Percentiles rank a stretch among this genome's conserved stretches.
Evolutionary conservation across 1,140 invertebrate species (phyloP).

Genomic region (Manduca sexta): DNA sequence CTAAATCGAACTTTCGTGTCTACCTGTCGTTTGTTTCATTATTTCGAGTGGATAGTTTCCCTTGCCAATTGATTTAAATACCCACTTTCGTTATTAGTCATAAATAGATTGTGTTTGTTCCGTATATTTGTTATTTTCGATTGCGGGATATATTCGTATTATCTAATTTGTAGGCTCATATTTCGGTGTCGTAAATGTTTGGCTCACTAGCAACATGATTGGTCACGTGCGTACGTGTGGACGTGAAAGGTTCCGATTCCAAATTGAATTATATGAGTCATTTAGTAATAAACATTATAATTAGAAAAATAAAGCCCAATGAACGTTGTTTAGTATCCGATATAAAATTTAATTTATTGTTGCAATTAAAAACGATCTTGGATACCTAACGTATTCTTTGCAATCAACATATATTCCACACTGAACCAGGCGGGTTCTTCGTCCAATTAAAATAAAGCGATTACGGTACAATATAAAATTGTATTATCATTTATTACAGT

Average conservation of each 20-base stretch:
- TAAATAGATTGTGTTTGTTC: neutral
- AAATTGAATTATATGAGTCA: neutral
- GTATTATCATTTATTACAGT: slow-evolving; percentile 8
- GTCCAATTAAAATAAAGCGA: slow-evolving; percentile 12
- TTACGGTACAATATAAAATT: slow-evolving; percentile 10
- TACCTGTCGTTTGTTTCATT: slow-evolving; percentile 40
- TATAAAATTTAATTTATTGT: slow-evolving; percentile 10
- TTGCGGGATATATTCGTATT: too few species aligned
- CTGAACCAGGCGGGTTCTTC: slow-evolving; percentile 2
- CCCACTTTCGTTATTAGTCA: slow-evolving; percentile 1
- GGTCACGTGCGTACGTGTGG: too few species aligned
- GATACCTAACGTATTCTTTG: neutral
- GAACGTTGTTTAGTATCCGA: slow-evolving; percentile 1
- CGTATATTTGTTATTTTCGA: too few species aligned
- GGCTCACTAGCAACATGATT: too few species aligned
- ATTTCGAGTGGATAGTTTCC: slow-evolving; percentile 1
- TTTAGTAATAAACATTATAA: neutral
- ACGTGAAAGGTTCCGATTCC: too few species aligned
- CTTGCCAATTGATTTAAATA: slow-evolving; percentile 26
- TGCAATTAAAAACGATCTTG: slow-evolving; percentile 4
- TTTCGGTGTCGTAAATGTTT: too few species aligned
- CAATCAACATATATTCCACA: slow-evolving; percentile 6
- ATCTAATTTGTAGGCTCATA: too few species aligned
- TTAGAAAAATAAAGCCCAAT: slow-evolving; percentile 2
- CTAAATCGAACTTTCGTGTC: slow-evolving; percentile 51